These are phyloP conservation scores for Sclerodermus sp. DNA, from an alignment of 2,888 invertebrate genomes.

Conservation along the genomic window DNA sequence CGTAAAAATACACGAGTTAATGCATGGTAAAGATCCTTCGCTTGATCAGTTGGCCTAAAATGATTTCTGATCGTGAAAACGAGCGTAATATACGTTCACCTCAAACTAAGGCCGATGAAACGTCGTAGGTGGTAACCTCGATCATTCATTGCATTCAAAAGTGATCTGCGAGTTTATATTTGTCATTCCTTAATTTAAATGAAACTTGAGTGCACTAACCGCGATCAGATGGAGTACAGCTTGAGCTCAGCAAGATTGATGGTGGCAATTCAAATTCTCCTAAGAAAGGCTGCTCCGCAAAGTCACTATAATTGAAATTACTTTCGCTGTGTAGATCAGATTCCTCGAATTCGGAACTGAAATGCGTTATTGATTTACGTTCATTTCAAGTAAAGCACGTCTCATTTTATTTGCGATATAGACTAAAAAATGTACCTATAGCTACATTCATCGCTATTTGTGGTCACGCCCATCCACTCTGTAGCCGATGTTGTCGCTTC, in stretches of 20 bases:
- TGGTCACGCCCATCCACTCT: conserved; percentile 87
- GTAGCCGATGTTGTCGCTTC: conserved; percentile 69
- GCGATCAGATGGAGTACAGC: conserved; percentile 71
- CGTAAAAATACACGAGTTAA: not conserved
- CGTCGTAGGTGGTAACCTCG: no score
- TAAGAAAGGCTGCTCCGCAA: conserved; percentile 61
- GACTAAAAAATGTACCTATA: conserved; percentile 60
- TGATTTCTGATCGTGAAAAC: no score
- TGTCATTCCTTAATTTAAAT: not conserved
- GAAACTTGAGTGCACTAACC: conserved; percentile 59
- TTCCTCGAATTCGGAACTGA: conserved; percentile 70
- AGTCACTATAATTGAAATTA: conserved; percentile 49
- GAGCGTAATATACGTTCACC: no score
- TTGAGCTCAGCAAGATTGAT: conserved; percentile 74
- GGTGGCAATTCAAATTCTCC: conserved; percentile 73
- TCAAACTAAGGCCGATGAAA: no score
- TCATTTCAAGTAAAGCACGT: not conserved
- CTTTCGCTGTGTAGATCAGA: conserved; percentile 57
- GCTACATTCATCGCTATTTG: conserved; percentile 85
- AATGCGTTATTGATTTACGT: conserved; percentile 1
- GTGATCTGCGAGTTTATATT: not conserved
- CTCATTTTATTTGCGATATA: not conserved
- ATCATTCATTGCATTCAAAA: not conserved
- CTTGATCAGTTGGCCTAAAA: no score
- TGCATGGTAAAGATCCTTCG: not conserved